These are phyloP conservation scores for Trypoxylus dichotomus DNA, from an alignment of 1,140 invertebrate genomes.

Conservation along the genomic window DNA sequence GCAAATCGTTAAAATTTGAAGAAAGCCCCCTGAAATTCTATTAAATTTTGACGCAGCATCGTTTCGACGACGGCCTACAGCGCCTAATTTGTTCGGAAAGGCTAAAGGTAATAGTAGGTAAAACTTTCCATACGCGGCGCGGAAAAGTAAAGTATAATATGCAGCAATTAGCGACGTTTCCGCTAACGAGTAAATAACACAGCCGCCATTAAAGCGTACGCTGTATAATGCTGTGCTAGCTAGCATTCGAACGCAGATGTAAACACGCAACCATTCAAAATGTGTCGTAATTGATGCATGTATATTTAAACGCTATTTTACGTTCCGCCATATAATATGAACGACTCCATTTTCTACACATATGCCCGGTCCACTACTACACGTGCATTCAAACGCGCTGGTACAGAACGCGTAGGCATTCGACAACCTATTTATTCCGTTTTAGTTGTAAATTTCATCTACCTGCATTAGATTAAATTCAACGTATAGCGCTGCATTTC, in stretches of 20 bases:
- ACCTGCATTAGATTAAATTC: slow-evolving; percentile 7
- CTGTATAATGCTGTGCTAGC: background rate
- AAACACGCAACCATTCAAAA: background rate
- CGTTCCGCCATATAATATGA: background rate
- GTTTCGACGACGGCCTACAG: background rate
- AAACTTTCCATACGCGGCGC: background rate
- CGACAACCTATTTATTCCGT: background rate
- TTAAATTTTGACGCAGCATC: background rate
- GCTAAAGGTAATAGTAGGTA: background rate
- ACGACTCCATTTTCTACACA: background rate
- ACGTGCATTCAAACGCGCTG: background rate
- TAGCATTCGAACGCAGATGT: background rate
- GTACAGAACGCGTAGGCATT: background rate
- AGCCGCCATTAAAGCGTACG: background rate
- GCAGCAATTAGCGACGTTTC: background rate
- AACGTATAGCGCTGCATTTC: background rate
- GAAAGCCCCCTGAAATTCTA: background rate
- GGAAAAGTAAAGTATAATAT: background rate
- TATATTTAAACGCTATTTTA: slow-evolving; percentile 20
- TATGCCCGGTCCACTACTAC: background rate
- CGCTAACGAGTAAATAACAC: background rate
- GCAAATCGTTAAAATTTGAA: background rate
- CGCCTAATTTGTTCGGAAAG: background rate
- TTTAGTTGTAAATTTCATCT: background rate
- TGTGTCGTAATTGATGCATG: slow-evolving; percentile 18